Percentiles rank a stretch among this genome's conserved stretches.
phyloP scores from a whole-genome alignment of 1,140 invertebrate genomes.

The Bombus fervidus region DNA sequence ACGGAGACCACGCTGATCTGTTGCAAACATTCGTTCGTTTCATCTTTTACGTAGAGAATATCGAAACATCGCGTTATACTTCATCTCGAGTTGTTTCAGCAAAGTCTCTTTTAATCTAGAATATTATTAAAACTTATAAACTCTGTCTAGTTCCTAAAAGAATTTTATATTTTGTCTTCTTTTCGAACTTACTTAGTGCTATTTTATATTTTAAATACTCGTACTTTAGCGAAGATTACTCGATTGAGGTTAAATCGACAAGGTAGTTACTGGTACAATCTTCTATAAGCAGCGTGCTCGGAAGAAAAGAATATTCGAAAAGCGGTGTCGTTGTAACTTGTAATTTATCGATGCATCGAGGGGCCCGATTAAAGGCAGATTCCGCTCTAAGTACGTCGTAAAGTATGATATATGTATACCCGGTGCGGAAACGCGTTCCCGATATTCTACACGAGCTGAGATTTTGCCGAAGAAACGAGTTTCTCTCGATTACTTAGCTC shows the following conservation, averaged over 20 bases:
- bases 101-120: too few relatives aligned
- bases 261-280: background rate
- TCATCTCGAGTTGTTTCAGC: too few relatives aligned
- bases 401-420: constrained; percentile 9
- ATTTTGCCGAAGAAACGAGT: background rate
- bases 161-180: background rate
- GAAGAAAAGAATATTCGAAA: background rate
- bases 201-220: too few relatives aligned
- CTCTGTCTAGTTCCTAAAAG: background rate
- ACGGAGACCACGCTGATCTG: background rate
- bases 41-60: too few relatives aligned
- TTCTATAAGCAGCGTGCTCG: background rate
- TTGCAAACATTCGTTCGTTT: too few relatives aligned
- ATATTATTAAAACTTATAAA: background rate
- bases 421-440: background rate
- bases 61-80: too few relatives aligned
- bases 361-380: constrained; percentile 25
- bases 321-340: background rate
- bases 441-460: background rate
- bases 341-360: constrained; percentile 17
- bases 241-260: too few relatives aligned
- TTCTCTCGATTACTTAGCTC: constrained; percentile 1
- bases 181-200: too few relatives aligned
- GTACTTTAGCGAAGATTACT: too few relatives aligned
- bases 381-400: constrained; percentile 23